Conservation (phyloP, 2,113 vertebrate species). For the Scomber scombrus region DNA sequence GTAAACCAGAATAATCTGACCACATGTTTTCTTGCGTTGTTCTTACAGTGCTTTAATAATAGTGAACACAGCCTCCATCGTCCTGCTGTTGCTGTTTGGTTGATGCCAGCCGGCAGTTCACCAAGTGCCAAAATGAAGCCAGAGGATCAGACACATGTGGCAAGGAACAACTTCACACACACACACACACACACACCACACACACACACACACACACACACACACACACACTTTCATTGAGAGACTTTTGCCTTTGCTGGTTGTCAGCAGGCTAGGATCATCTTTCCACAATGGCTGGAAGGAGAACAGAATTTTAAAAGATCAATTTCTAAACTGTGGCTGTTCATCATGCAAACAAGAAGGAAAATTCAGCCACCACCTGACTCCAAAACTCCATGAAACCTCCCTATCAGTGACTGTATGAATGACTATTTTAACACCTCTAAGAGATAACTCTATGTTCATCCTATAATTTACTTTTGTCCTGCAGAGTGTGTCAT, state of each 20-base stretch:
- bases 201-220: neutral
- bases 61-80: slow-evolving; percentile 91
- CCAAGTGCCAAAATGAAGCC: neutral
- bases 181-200: neutral
- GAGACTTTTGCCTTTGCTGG: slow-evolving; percentile 8
- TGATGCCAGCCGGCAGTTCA: slow-evolving; percentile 73
- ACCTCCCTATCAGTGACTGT: neutral
- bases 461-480: neutral
- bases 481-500: neutral
- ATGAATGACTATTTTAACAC: neutral
- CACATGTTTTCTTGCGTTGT: neutral
- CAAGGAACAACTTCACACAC: slow-evolving; percentile 22
- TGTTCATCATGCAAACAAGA: neutral
- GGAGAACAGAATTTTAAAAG: neutral
- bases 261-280: neutral
- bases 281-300: neutral
- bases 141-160: slow-evolving; percentile 1
- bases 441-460: neutral
- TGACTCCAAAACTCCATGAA: neutral
- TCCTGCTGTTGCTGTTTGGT: slow-evolving; percentile 93
- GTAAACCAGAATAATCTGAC: too few relatives aligned
- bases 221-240: slow-evolving; percentile 12
- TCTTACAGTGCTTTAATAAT: slow-evolving; percentile 91
- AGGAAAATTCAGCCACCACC: neutral
- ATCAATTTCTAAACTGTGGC: neutral